These are phyloP conservation scores for Zeuzera pyrina DNA, from an alignment of 2,888 invertebrate genomes.

Conservation along the genomic window DNA sequence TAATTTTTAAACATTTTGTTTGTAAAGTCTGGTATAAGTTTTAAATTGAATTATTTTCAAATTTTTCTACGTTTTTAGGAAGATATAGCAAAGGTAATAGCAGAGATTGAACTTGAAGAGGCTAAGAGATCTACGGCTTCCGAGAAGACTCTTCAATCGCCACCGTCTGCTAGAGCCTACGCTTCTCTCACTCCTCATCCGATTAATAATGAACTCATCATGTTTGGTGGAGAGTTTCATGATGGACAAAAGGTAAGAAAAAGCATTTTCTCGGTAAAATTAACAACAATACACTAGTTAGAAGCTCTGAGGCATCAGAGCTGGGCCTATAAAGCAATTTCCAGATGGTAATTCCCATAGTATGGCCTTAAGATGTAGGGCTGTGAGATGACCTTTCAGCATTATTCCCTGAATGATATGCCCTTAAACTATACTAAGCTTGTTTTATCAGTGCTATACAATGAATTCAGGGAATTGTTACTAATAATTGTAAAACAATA, in stretches of 20 bases:
- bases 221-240: conserved; percentile 94
- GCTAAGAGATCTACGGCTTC: conserved; percentile 77
- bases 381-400: too few relatives aligned
- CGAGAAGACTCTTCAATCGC: conserved; percentile 72
- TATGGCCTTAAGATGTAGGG: too few relatives aligned
- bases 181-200: conserved; percentile 88
- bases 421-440: too few relatives aligned
- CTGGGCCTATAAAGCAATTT: too few relatives aligned
- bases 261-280: not conserved
- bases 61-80: too few relatives aligned
- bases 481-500: too few relatives aligned
- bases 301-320: too few relatives aligned
- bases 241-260: conserved; percentile 83
- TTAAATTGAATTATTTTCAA: not conserved
- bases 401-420: too few relatives aligned
- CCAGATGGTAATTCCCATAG: too few relatives aligned
- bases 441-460: too few relatives aligned
- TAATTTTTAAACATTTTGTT: not conserved
- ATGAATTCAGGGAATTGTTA: too few relatives aligned
- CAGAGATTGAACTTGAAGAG: conserved; percentile 85
- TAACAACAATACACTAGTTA: too few relatives aligned
- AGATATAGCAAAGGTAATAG: conserved; percentile 85
- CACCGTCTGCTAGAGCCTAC: conserved; percentile 84
- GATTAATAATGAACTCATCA: conserved; percentile 85
- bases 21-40: not conserved